Conservation (phyloP, 2,888 invertebrate genomes). For the Temnothorax ravouxi region DNA sequence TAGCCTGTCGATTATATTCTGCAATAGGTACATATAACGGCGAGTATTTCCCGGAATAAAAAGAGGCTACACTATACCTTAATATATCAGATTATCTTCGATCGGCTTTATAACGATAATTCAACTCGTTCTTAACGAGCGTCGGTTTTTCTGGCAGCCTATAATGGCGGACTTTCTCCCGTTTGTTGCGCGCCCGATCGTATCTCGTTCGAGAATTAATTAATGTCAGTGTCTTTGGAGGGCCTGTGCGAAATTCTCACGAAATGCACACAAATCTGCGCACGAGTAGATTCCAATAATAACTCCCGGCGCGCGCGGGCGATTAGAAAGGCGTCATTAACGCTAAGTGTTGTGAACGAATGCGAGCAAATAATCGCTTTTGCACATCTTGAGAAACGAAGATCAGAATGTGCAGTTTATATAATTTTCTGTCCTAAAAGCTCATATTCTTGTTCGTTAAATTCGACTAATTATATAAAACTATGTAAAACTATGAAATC, state of each 20-base stretch:
- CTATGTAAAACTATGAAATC: not conserved
- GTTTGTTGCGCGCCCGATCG: constrained; percentile 73
- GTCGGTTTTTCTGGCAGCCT: constrained; percentile 72
- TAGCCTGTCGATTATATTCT: constrained; percentile 61
- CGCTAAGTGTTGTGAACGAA: constrained; percentile 16
- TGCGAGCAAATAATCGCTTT: not conserved
- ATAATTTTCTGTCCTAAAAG: not conserved
- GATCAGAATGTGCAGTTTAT: not conserved
- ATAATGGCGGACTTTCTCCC: constrained; percentile 77
- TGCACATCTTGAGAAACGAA: constrained; percentile 21
- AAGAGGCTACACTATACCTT: constrained; percentile 74
- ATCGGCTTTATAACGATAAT: constrained; percentile 76
- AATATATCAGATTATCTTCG: constrained; percentile 76
- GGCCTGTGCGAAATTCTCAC: constrained; percentile 74
- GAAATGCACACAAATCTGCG: constrained; percentile 73
- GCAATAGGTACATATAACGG: constrained; percentile 66
- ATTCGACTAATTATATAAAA: not conserved
- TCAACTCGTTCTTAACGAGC: constrained; percentile 71
- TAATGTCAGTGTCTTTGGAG: constrained; percentile 75
- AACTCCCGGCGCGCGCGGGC: constrained; percentile 32
- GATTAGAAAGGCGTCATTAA: constrained; percentile 69
- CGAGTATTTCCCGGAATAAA: constrained; percentile 67
- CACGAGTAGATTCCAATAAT: constrained; percentile 67
- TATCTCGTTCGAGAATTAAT: constrained; percentile 76
- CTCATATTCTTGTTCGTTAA: not conserved